These are phyloP conservation scores for Butorides virescens DNA, from an alignment of 2,113 vertebrate species.

Conservation along the genomic window DNA sequence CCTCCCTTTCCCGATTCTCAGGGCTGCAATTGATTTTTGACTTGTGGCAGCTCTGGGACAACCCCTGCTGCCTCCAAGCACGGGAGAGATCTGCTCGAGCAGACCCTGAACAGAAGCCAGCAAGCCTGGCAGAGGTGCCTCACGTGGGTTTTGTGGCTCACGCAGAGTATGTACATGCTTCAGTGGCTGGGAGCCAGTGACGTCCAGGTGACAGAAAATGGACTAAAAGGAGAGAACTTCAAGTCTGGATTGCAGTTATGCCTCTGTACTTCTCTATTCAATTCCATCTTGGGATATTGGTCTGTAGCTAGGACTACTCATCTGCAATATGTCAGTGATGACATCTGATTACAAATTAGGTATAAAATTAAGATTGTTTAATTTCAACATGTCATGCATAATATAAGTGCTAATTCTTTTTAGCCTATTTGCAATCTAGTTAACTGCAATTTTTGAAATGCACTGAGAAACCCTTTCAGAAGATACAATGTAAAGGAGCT, in stretches of 20 bases:
- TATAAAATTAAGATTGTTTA: background rate
- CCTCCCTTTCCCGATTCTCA: background rate
- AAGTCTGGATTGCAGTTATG: background rate
- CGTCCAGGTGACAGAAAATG: background rate
- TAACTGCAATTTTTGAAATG: background rate
- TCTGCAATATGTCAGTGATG: background rate
- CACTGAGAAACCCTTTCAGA: background rate
- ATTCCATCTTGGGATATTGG: background rate
- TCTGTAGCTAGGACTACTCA: background rate
- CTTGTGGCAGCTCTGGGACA: background rate
- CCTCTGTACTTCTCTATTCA: background rate
- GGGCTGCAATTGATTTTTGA: background rate
- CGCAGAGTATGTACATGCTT: background rate
- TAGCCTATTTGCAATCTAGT: background rate
- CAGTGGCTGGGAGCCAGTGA: background rate
- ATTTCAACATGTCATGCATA: background rate
- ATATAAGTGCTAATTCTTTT: background rate
- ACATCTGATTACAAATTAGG: background rate
- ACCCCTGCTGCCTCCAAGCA: rapidly evolving
- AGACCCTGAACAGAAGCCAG: background rate
- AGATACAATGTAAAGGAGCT: background rate
- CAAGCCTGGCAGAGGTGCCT: background rate
- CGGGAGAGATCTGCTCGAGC: background rate
- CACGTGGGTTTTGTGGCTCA: background rate
- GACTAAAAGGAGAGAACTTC: background rate